Conservation (phyloP, 2,113 vertebrate genomes). For the Ameiurus melas region DNA sequence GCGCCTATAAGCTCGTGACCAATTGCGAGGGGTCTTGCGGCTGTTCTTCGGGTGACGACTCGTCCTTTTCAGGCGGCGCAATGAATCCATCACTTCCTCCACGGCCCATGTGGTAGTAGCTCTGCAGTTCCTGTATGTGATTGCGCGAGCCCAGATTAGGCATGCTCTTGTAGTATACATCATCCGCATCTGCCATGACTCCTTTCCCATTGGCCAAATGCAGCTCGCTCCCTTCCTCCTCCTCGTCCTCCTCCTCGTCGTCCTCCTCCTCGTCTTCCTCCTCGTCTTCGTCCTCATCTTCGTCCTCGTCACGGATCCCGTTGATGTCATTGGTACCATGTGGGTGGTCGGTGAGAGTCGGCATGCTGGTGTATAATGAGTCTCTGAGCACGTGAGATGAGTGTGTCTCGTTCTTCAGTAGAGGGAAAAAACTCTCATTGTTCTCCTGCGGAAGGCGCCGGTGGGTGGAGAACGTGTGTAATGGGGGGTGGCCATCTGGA, state of each 20-base stretch:
- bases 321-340: conserved; percentile 66
- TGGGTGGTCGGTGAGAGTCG: conserved; percentile 84
- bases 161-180: conserved; percentile 99
- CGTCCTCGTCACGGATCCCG: conserved; percentile 62
- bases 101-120: conserved; percentile 95
- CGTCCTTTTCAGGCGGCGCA: conserved; percentile 88
- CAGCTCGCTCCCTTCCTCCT: conserved; percentile 78
- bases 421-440: conserved; percentile 96
- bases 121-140: conserved; percentile 92
- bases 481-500: conserved; percentile 81
- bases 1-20: conserved; percentile 96
- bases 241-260: conserved; percentile 78
- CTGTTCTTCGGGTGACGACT: conserved; percentile 82
- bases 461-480: conserved; percentile 81
- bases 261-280: conserved; percentile 81
- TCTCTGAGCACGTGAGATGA: conserved; percentile 76
- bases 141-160: conserved; percentile 94
- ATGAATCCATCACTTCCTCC: conserved; percentile 97
- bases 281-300: conserved; percentile 80
- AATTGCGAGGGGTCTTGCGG: conserved; percentile 89
- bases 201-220: conserved; percentile 81
- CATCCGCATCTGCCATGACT: conserved; percentile 79
- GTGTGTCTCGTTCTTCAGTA: conserved; percentile 87
- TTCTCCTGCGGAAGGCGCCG: conserved; percentile 90
- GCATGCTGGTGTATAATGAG: conserved; percentile 98